Evolutionary conservation across 2,888 invertebrate genomes (phyloP).

Genomic region (Sinelater perroti): DNA sequence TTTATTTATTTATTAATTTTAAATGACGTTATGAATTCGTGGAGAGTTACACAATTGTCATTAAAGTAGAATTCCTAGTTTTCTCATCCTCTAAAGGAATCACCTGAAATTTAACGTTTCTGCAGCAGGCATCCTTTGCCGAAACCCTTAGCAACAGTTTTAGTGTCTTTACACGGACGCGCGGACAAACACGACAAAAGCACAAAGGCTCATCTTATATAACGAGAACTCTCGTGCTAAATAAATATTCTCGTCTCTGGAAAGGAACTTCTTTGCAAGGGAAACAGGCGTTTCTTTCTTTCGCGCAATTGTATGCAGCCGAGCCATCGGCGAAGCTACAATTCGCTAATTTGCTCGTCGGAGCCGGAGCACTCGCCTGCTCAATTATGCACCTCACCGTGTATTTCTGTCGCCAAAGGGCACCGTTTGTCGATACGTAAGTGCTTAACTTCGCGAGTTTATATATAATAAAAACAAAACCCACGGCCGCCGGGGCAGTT

Average conservation of each 20-base stretch:
- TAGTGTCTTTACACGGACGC: constrained; percentile 25
- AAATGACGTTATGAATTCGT: no score
- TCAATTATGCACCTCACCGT: no score
- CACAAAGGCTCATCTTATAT: constrained; percentile 33
- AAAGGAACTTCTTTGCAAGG: constrained; percentile 26
- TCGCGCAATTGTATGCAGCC: not conserved
- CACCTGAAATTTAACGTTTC: constrained; percentile 20
- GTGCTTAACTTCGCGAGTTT: constrained; percentile 6
- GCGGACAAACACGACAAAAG: constrained; percentile 33
- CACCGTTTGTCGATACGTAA: not conserved
- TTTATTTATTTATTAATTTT: no score
- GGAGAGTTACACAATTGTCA: no score
- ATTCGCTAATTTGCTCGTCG: not conserved
- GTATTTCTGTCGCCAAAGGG: no score
- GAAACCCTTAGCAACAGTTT: constrained; percentile 27
- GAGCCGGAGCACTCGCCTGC: no score
- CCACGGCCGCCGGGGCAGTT: constrained; percentile 14
- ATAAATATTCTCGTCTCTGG: constrained; percentile 30
- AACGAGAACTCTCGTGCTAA: constrained; percentile 34
- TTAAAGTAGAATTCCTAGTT: constrained; percentile 5
- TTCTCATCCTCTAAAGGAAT: constrained; percentile 11
- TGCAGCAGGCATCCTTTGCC: constrained; percentile 16
- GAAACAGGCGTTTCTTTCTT: constrained; percentile 8
- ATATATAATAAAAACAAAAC: constrained; percentile 25
- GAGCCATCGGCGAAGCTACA: no score